A percentile compares a stretch with the other conserved stretches of the same genome.
These are phyloP conservation scores for Petrocephalus sullivani DNA, from an alignment of 2,797 vertebrate genomes.

Conservation along the genomic window DNA sequence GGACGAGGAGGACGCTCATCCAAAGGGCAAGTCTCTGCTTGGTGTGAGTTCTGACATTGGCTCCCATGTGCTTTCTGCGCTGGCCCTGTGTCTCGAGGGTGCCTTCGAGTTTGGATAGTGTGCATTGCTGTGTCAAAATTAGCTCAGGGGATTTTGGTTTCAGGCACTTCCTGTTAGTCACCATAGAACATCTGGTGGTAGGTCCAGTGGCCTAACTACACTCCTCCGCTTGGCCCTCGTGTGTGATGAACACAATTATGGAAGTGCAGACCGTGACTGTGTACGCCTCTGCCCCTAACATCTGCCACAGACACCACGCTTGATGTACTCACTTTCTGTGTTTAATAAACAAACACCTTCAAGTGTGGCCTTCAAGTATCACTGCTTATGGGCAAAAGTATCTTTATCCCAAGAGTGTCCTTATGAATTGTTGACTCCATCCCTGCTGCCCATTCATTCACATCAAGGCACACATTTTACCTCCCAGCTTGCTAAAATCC, in stretches of 20 bases:
- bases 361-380: background rate
- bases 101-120: background rate
- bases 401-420: background rate
- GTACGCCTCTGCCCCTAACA: background rate
- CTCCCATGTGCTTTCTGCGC: background rate
- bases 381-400: background rate
- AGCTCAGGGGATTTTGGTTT: background rate
- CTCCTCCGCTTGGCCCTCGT: background rate
- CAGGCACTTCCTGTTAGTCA: conserved; percentile 10
- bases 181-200: background rate
- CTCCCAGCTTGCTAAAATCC: background rate
- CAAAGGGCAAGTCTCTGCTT: background rate
- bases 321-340: background rate
- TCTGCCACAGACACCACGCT: background rate
- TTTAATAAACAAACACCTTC: background rate
- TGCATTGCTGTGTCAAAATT: background rate
- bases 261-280: background rate
- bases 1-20: background rate
- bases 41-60: background rate
- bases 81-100: background rate
- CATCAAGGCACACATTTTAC: background rate
- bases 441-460: background rate
- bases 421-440: background rate
- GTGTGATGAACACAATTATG: background rate
- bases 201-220: background rate